Evolutionary conservation across 2,888 invertebrate species (phyloP).

Genomic region (Dasysyrphus albostriatus): DNA sequence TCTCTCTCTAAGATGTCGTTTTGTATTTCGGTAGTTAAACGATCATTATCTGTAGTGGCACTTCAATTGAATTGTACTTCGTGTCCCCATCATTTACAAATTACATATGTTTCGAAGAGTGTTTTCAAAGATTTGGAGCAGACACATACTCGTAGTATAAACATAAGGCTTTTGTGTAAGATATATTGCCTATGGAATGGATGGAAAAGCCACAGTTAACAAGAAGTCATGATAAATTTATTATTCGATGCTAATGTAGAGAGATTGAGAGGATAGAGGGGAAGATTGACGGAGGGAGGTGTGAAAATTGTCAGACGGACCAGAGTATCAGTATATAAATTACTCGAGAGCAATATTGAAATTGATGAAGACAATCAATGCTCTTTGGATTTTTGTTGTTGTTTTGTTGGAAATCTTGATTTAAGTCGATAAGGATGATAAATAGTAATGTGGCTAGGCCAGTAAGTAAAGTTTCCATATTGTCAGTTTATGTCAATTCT

Average conservation of each 20-base stretch:
- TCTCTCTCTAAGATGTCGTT: conserved; percentile 42
- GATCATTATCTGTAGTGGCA: conserved; percentile 73
- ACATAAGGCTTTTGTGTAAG: neutral
- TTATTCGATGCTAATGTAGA: conserved; percentile 32
- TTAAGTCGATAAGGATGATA: neutral
- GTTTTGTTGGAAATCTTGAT: neutral
- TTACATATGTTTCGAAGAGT: conserved; percentile 68
- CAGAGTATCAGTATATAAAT: conserved; percentile 44
- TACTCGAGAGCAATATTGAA: conserved; percentile 20
- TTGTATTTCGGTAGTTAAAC: conserved; percentile 68
- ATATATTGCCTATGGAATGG: conserved; percentile 24
- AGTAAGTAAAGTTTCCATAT: neutral
- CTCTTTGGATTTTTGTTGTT: neutral
- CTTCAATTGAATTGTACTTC: conserved; percentile 73
- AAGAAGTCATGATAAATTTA: conserved; percentile 51
- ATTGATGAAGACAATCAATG: conserved; percentile 32
- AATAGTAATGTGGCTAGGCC: neutral
- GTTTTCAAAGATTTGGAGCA: conserved; percentile 55
- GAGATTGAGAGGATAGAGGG: neutral
- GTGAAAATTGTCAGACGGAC: conserved; percentile 5
- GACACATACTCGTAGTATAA: neutral
- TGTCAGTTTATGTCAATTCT: neutral
- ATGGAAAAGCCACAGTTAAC: conserved; percentile 44
- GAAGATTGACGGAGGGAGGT: conserved; percentile 24
- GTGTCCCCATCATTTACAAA: conserved; percentile 71